Evolutionary conservation across 30 jellyfish, hydroid and myxozoan genomes (phyloP), one percentile per base, ranked within the genome.

Genomic region (Chironex yamaguchii): DNA sequence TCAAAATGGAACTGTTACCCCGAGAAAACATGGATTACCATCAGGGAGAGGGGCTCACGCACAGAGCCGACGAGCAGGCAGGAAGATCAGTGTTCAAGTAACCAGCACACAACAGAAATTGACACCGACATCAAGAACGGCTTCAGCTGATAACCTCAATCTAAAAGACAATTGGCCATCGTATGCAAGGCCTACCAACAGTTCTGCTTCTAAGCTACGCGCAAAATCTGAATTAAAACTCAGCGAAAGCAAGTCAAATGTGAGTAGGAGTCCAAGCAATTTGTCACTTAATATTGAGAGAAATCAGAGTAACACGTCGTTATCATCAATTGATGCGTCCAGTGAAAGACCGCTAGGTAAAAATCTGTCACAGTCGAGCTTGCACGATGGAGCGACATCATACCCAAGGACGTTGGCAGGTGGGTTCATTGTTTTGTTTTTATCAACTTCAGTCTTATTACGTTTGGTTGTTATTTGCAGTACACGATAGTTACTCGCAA

Each of bases 101-200:
- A 9, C 76, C 21, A 13, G 2, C 9, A 51, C 42, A 14, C 86
- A 88, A 32, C 20, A 34, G 24, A 12, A 31, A 1, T 4, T 49
- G 1, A 24, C 96, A 63, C 48, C 21, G n/a, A 63, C 49, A 21
- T 52, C 67, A 2, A 31, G 85, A 14, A 79, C 96, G 21, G 86
- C 51, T 17, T 86, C 96, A 1, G 95, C 35, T 6, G 95, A 85
- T 49, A 21, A 62, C 13, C 67, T 86, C 35, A 24, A 66, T 9
- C 52, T 86, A 35, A 24, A 90, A 74, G 72, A 64, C 62, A 65
- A 54, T 49, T 82, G 71, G 28, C 76, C 96, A 48, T 34, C 89
- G 26, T 33, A 71, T 12, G 24, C 82, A 29, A 29, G 89, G 65
- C 96, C 96, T 20, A 86, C 96, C 42, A n/a, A 67, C 20, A 86